Evolutionary conservation across 2,797 vertebrate genomes (phyloP).

Genomic region (Poeciliopsis presidionis): DNA sequence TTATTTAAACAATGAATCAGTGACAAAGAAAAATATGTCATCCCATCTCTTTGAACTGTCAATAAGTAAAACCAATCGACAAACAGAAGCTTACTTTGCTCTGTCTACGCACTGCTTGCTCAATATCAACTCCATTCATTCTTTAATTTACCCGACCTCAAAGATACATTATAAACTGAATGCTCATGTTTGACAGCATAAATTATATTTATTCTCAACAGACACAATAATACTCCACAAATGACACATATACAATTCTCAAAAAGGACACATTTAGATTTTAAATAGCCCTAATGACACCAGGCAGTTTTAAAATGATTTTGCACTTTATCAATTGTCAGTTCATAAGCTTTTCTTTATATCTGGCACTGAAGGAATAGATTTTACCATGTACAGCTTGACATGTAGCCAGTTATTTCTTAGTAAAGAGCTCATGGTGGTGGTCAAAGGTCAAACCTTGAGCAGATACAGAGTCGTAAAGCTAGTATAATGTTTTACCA

Average conservation of each 20-base stretch:
- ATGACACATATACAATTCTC: conserved; percentile 35
- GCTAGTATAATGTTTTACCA: conserved; percentile 13
- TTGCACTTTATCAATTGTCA: conserved; percentile 20
- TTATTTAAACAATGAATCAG: not conserved
- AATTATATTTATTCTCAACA: conserved; percentile 57
- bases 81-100: not conserved
- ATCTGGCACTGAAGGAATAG: conserved; percentile 42
- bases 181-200: not conserved
- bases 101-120: not conserved
- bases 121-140: not conserved
- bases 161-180: not conserved
- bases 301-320: conserved; percentile 17
- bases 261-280: conserved; percentile 8
- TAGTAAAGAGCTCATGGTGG: conserved; percentile 7
- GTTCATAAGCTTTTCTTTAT: not conserved
- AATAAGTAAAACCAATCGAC: not conserved
- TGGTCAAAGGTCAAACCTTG: conserved; percentile 22
- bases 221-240: conserved; percentile 57
- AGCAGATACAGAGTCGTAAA: conserved; percentile 26
- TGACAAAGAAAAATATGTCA: not conserved
- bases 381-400: conserved; percentile 38
- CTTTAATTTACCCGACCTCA: too few species aligned
- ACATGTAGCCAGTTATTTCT: not conserved
- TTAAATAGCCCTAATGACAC: conserved; percentile 31
- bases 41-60: not conserved